Base-by-base conservation (phyloP, 2,113 vertebrate genomes). In the Pseudolaguvia tuberculata region DNA sequence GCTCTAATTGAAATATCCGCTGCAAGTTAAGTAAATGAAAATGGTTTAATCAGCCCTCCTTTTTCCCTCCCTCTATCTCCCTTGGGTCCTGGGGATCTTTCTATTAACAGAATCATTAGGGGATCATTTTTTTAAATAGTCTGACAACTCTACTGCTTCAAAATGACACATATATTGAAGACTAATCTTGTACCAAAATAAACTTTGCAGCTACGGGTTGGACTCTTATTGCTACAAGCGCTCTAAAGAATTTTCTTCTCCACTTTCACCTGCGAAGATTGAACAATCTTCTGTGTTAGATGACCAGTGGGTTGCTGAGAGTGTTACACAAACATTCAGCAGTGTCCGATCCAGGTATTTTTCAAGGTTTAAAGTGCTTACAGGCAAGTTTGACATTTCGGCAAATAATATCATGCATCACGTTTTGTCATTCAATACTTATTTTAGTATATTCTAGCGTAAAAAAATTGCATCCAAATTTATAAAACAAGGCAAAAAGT, bases 1-100 rank as follows among this genome's bases (percentile, higher is more conserved):
- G 82, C 85, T 87, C 90, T 92, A 91, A 91, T 92, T 92, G 89
- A 91, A 92, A 91, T 90, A 92, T 92, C 89, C 88, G 86, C 88
- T 91, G 84, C 86, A 88, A 82, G 90, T 91, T 91, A 91, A 91
- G 88, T 90, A 91, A 91, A 91, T 90, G 86, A 91, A 89, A 87
- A 88, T 86, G 87, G 89, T 91, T 91, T 90, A 91, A 92, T 92
- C 91, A 91, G 88, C 79, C 85, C 72, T 75, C 68, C 75, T 76
- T 73, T 57, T 79, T 75, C 71, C 58, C 82, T 81, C 77, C 52
- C 67, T 78, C 78, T 82, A 79, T 84, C 86, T 80, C 90, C 89
- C 85, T 75, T 84, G 87, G 45, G 89, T 86, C 76, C 53, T 65
- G 75, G 80, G 87, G 87, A 90, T 91, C 85, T 89, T 90, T 91